A percentile compares a stretch with the other conserved stretches of the same genome.
Conservation (phyloP, 2,797 vertebrate species). For the Hippoglossus hippoglossus region DNA sequence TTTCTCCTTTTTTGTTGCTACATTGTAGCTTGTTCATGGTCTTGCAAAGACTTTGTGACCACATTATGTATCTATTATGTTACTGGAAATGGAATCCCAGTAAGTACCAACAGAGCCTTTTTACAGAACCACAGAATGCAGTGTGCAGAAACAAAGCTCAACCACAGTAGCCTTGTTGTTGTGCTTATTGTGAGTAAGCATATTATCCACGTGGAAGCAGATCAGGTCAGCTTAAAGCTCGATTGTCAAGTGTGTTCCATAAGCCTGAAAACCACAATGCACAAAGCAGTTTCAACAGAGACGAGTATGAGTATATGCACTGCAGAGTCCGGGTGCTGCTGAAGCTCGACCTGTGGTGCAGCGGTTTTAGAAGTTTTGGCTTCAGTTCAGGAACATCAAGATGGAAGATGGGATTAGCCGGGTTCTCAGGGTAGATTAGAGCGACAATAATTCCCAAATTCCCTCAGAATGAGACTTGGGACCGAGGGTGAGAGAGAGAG, state of each 20-base stretch:
- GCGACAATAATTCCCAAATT: conserved; percentile 63
- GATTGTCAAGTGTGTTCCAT: conserved; percentile 14
- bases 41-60: conserved; percentile 7
- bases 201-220: conserved; percentile 38
- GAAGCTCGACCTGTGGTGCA: conserved; percentile 41
- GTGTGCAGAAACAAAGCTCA: conserved; percentile 9
- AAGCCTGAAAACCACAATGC: conserved; percentile 36
- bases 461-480: conserved; percentile 46
- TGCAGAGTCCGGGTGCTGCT: conserved; percentile 37
- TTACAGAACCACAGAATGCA: conserved; percentile 2
- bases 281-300: conserved; percentile 39
- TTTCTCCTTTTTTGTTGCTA: neutral
- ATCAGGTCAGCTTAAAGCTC: conserved; percentile 35
- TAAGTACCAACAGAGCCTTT: neutral
- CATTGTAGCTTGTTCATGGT: neutral
- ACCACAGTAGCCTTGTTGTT: conserved; percentile 19
- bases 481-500: too few relatives aligned
- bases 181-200: conserved; percentile 24
- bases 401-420: conserved; percentile 66
- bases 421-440: conserved; percentile 70
- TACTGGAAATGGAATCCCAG: neutral
- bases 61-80: neutral
- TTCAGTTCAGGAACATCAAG: conserved; percentile 57
- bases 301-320: conserved; percentile 21
- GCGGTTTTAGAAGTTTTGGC: conserved; percentile 55